Evolutionary conservation across 92 coral and sea anemone genomes (phyloP), one percentile per base, ranked within the genome.

Genomic region (Zoanthus gigantus): DNA sequence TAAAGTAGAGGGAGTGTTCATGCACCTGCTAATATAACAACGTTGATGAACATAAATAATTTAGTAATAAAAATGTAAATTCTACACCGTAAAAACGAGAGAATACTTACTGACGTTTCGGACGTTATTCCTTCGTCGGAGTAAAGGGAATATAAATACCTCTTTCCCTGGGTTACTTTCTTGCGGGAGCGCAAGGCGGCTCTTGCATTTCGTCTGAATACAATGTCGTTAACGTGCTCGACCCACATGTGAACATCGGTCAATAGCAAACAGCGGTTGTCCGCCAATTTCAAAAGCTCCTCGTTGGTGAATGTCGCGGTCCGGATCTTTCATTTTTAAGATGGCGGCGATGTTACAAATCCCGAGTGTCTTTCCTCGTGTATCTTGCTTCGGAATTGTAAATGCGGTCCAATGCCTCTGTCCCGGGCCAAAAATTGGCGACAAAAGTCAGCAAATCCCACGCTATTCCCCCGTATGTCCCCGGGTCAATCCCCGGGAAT

Each of bases 161-260:
- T 65, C 71, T 83, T 83, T 83, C 63, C n/a, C 78, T 48, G 76
- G 87, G 67, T 50, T 83, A 68, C 87, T 84, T 84, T 6, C 68
- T 84, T 72, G 71, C 88, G 67, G 78, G 78, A 42, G 6, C 18
- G 44, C 45, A 46, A 77, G 3, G 78, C 46, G 66, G 68, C 78
- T 71, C 79, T 84, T 18, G 52, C 53, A 79, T 84, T 84, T 72
- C 72, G 23, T 72, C 72, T 52, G 72, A 56, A 52, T 53, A 54
- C 17, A 2, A 85, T 74, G 58, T 73, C 45, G 14, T 73, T 56
- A 53, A 84, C 80, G 37, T 84, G 68, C 67, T 71, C 88, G 47
- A 71, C 69, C 88, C 79, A 71, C 77, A 72, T 84, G 72, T 31
- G 79, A 71, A 84, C 88, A 53, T 84, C 88, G 46, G 87, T 83